phyloP scores from a whole-genome alignment of 2,113 vertebrate genomes.

The Cygnus atratus region DNA sequence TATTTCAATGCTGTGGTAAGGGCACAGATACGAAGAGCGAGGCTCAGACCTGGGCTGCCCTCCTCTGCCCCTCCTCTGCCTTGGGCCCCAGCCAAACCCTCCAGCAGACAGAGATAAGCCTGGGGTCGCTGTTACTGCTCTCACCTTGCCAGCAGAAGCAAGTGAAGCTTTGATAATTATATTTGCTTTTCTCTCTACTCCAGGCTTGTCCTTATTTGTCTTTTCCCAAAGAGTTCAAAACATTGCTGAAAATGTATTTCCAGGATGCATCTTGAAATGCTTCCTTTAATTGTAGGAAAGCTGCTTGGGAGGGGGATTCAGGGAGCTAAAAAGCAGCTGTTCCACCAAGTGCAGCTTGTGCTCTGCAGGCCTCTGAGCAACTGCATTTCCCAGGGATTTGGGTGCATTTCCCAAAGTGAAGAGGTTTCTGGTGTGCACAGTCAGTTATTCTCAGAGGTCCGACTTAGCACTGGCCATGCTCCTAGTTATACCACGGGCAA shows the following conservation, averaged over 20 bases:
- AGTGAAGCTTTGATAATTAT: neutral
- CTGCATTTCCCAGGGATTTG: fast-evolving
- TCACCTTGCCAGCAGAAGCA: neutral
- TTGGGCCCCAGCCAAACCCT: neutral
- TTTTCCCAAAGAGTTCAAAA: neutral
- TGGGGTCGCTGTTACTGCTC: fast-evolving
- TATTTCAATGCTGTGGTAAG: neutral
- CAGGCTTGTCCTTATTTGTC: neutral
- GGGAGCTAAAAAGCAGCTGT: neutral
- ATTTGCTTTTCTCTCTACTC: neutral
- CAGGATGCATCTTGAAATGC: neutral
- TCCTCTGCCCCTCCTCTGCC: neutral
- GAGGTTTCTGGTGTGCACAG: neutral
- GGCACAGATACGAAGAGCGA: neutral
- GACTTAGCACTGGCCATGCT: neutral
- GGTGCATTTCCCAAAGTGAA: neutral
- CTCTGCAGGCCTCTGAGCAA: neutral
- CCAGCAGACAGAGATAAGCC: neutral
- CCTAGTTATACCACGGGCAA: fast-evolving
- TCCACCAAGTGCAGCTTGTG: neutral
- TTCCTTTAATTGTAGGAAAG: neutral
- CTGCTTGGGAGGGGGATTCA: neutral
- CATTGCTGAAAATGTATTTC: neutral
- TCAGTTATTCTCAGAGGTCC: neutral
- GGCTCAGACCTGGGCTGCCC: neutral